Evolutionary conservation across 2,113 vertebrate genomes (phyloP), one percentile per base, ranked within the genome.

Genomic region (Oreochromis aureus): DNA sequence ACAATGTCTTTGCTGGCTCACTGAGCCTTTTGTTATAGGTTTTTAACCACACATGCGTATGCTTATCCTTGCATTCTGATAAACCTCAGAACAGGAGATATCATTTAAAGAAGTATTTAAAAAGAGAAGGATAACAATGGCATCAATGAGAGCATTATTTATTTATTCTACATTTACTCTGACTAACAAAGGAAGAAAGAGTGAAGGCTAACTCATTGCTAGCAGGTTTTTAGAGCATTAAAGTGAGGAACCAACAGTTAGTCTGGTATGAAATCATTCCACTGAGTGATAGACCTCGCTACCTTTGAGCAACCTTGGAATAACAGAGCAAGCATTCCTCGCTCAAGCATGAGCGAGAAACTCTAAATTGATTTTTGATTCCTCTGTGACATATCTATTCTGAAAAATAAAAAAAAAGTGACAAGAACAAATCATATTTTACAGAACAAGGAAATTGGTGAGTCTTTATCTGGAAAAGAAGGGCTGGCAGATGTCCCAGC

Each of bases 1-100:
- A 90, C 81, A 89, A 94, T 94, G 92, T 92, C 87, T 93, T 80
- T 84, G 84, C 86, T 55, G 88, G 78, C 88, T 95, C 93, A 95
- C 91, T 94, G 92, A 95, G 71, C 69, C 92, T 92, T 94, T 96
- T 96, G 94, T 96, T 89, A 56, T 19, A 30, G 56, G 11, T 34
- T 63, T 58, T 58, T 32, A 81, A 86, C 81, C 91, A 79, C 61
- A 89, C 87, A 91, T 4, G 30, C 61, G 82, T 19, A 81, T 86
- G 63, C 48, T 76, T 56, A 87, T 51, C 51, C 5, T 30, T 80
- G 30, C 6, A 81, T 41, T 81, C 36, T 58, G 59, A 34, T 10
- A 51, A 13, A 80, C 32, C 10, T 11, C 73, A 48, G 44, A 82
- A n/a, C 10, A 59, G n/a, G 19, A 13, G 24, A 44, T 12, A 55